A percentile compares a stretch with the other conserved stretches of the same genome.
Conservation (phyloP, 2,113 vertebrate species). For the Cryptoleucopteryx plumbea region DNA sequence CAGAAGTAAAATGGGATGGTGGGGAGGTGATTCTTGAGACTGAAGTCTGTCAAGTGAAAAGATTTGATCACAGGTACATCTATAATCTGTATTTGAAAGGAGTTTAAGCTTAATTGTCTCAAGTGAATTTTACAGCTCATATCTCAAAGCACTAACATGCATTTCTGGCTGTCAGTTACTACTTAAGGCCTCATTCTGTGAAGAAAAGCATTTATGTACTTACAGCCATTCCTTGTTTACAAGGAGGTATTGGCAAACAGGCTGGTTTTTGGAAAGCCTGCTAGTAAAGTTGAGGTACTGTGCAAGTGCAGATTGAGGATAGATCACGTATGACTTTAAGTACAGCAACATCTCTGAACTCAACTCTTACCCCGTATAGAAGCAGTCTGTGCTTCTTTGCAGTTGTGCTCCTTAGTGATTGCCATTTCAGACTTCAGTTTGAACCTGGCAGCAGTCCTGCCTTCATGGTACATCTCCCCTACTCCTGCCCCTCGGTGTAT, state of each 20-base stretch:
- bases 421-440: neutral
- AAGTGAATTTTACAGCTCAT: neutral
- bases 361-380: accelerated
- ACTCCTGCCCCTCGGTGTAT: accelerated
- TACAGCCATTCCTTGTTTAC: neutral
- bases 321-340: neutral
- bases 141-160: neutral
- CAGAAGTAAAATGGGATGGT: neutral
- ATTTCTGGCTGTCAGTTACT: neutral
- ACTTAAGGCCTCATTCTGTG: neutral
- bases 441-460: neutral
- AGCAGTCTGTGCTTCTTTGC: neutral
- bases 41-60: neutral
- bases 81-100: neutral
- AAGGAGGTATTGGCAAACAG: neutral
- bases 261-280: neutral
- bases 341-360: neutral
- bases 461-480: neutral
- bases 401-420: neutral
- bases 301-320: neutral
- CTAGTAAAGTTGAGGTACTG: neutral
- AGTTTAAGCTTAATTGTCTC: neutral
- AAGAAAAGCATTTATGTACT: neutral
- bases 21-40: neutral
- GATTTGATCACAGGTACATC: neutral